These are phyloP conservation scores for Lanistes nyassanus DNA, from an alignment of 1,140 invertebrate genomes.

Conservation along the genomic window DNA sequence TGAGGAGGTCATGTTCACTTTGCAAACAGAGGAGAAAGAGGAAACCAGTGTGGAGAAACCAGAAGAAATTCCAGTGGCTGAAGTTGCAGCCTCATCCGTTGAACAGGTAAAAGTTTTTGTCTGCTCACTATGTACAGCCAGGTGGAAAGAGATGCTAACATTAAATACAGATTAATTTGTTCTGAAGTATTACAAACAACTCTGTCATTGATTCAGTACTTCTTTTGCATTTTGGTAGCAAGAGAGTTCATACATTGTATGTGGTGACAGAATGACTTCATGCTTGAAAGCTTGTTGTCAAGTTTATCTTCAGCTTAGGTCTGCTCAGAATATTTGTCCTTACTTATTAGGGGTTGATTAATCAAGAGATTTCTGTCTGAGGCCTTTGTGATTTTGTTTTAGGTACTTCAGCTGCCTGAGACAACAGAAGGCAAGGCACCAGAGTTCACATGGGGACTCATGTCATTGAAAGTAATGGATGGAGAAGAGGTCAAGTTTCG, in stretches of 20 bases:
- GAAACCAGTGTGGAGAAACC: constrained; percentile 21
- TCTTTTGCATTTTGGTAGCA: background rate
- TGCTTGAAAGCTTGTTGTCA: no score
- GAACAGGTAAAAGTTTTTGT: constrained; percentile 30
- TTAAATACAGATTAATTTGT: no score
- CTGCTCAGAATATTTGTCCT: constrained; percentile 17
- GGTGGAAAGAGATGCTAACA: no score
- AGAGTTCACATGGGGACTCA: constrained; percentile 78
- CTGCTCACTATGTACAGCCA: background rate
- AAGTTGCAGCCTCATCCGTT: constrained; percentile 17
- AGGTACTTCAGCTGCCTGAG: constrained; percentile 33
- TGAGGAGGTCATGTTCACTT: constrained; percentile 31
- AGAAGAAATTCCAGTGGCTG: constrained; percentile 27
- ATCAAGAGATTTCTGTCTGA: constrained; percentile 20
- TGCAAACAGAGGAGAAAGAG: constrained; percentile 31
- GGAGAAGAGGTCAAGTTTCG: constrained; percentile 84
- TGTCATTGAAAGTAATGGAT: constrained; percentile 87
- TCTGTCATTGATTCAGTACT: background rate
- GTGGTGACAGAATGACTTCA: no score
- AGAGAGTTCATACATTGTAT: background rate
- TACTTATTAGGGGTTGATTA: constrained; percentile 16
- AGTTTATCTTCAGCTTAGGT: background rate
- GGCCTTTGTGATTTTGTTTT: constrained; percentile 19
- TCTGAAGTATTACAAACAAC: no score
- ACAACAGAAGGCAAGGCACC: constrained; percentile 75